phyloP scores from a whole-genome alignment of 2,797 vertebrate species.

The Borostomias antarcticus region DNA sequence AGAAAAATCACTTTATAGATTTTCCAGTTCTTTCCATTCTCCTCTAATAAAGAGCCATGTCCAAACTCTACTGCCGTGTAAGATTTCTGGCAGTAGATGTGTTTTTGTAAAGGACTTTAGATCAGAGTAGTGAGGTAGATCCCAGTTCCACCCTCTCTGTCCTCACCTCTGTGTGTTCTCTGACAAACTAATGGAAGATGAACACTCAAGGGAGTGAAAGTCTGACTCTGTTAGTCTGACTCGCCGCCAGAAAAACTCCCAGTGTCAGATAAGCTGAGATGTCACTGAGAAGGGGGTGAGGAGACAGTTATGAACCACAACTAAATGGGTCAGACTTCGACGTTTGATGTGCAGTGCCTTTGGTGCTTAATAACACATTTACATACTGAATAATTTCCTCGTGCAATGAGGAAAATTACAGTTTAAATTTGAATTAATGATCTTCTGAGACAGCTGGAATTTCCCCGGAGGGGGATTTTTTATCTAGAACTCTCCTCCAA shows the following conservation, averaged over 20 bases:
- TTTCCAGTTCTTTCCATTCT: no score
- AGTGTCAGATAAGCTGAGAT: constrained; percentile 18
- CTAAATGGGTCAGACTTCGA: constrained; percentile 31
- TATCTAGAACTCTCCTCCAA: background rate
- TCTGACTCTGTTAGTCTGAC: background rate
- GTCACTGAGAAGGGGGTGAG: constrained; percentile 22
- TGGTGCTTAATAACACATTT: constrained; percentile 5
- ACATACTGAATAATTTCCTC: constrained; percentile 2
- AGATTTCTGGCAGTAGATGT: constrained; percentile 6
- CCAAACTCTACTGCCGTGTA: no score
- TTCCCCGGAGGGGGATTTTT: background rate
- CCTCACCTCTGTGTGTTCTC: constrained; percentile 24
- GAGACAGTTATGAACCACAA: constrained; percentile 15
- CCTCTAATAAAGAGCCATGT: no score
- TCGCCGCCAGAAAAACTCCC: constrained; percentile 24
- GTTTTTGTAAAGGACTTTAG: constrained; percentile 34
- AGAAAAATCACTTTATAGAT: no score
- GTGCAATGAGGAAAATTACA: background rate
- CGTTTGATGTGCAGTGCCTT: background rate
- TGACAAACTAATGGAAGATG: constrained; percentile 41
- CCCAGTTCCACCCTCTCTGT: constrained; percentile 34
- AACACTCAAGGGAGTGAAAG: constrained; percentile 37
- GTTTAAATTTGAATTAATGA: background rate
- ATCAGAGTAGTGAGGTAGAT: constrained; percentile 35
- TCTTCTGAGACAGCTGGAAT: background rate